Evolutionary conservation across 1,140 invertebrate genomes (phyloP), one percentile per base, ranked within the genome.

Genomic region (Penaeus japonicus): DNA sequence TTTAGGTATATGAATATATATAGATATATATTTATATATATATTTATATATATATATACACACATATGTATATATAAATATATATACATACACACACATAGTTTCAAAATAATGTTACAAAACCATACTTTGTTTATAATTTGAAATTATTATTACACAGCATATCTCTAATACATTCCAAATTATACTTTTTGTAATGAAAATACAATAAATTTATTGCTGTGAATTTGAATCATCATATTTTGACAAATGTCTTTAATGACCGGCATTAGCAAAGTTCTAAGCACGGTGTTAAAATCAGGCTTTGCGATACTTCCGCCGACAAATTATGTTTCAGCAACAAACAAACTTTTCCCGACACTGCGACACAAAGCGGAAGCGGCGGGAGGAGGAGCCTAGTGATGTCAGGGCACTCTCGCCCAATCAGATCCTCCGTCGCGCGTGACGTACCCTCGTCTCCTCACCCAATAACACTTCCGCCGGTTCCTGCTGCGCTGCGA

Each of bases 41-140:
- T 81, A 81, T 81, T 55, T 81, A 81, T 81, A 81, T 81, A 81
- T 81, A 81, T 81, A 81, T 81, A 81, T 81, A 81, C 57, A 81
- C 57, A 81, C 57, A 81, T 81, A 81, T 81, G 27, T 27, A 81
- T 47, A 55, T 24, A 47, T 55, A 81, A 18, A 81, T 54, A 47
- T 24, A 54, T 24, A 81, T 54, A 27, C 20, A 47, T 55, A 57
- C 32, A 47, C 20, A 57, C 79, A n/a, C 53, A 65, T 4, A 65
- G 7, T 24, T 17, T 65, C 22, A 18, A 65, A 27, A 22, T 27
- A 18, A 65, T 17, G 20, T 27, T 65, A 7, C n/a, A n/a, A n/a
- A n/a, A n/a, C n/a, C n/a, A n/a, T n/a, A n/a, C n/a, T n/a, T n/a
- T n/a, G n/a, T n/a, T n/a, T n/a, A n/a, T n/a, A n/a, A n/a, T n/a